These are phyloP conservation scores for Heliconius nattereri DNA, from an alignment of 1,140 invertebrate genomes.

Conservation along the genomic window DNA sequence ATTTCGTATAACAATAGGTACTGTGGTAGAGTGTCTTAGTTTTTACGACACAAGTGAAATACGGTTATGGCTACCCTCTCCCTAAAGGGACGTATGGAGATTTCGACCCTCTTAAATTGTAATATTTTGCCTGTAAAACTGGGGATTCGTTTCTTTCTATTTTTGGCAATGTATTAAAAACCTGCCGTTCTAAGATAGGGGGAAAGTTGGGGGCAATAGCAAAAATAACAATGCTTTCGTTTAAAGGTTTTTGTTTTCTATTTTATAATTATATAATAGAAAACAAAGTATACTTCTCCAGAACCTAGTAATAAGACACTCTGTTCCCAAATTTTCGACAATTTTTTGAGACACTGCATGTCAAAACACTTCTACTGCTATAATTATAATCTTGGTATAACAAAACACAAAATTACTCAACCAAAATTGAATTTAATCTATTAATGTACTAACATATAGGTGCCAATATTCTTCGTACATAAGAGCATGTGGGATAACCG, in stretches of 20 bases:
- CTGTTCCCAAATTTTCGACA: too few relatives aligned
- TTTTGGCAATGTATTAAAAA: slow-evolving; percentile 20
- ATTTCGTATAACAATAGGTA: slow-evolving; percentile 28
- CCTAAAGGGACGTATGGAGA: slow-evolving; percentile 55
- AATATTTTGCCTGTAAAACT: slow-evolving; percentile 58
- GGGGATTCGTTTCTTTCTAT: slow-evolving; percentile 37
- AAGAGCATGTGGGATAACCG: slow-evolving; percentile 54
- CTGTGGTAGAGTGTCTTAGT: slow-evolving; percentile 65
- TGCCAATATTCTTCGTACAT: slow-evolving; percentile 45
- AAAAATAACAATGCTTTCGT: not conserved
- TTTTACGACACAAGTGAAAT: slow-evolving; percentile 72
- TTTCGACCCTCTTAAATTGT: slow-evolving; percentile 62
- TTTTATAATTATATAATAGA: too few relatives aligned
- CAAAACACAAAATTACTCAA: not conserved
- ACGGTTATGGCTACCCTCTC: slow-evolving; percentile 64
- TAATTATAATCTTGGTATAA: not conserved
- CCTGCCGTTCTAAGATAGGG: not conserved
- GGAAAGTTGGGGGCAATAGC: not conserved
- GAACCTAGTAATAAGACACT: too few relatives aligned
- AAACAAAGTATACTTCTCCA: too few relatives aligned
- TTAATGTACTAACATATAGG: slow-evolving; percentile 31
- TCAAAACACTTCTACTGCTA: not conserved
- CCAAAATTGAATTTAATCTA: slow-evolving; percentile 18
- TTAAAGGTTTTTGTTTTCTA: not conserved
- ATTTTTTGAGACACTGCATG: not conserved